phyloP scores from a whole-genome alignment of 2,888 invertebrate genomes.

The Dorcus parallelipipedus region DNA sequence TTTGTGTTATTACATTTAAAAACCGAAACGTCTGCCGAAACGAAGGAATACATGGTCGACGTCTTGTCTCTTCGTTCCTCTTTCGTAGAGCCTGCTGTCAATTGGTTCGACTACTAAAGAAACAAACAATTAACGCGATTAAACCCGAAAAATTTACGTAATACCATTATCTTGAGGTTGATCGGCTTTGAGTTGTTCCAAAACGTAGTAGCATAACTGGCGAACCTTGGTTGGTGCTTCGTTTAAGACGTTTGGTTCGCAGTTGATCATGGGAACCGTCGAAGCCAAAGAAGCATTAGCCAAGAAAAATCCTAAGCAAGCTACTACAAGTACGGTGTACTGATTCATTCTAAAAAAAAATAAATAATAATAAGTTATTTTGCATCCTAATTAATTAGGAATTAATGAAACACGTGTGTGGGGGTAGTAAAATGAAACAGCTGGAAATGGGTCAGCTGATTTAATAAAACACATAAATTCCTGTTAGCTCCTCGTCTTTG shows the following conservation, averaged over 20 bases:
- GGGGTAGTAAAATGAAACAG: no score
- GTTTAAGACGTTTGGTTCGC: conserved; percentile 23
- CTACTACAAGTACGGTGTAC: conserved; percentile 22
- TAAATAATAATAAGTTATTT: not conserved
- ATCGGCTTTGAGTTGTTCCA: conserved; percentile 21
- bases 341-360: conserved; percentile 28
- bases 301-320: conserved; percentile 22
- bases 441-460: no score
- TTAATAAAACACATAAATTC: no score
- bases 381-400: no score
- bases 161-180: conserved; percentile 20
- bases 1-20: conserved; percentile 14
- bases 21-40: conserved; percentile 63
- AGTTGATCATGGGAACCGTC: conserved; percentile 27
- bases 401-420: not conserved
- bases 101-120: conserved; percentile 27
- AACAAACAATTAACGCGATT: not conserved
- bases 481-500: no score
- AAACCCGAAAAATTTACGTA: not conserved
- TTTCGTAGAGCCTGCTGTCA: conserved; percentile 52
- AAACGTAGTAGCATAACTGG: conserved; percentile 29
- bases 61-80: conserved; percentile 79
- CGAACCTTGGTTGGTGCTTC: conserved; percentile 30
- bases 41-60: conserved; percentile 88
- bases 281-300: conserved; percentile 22